A percentile compares a stretch with the other conserved stretches of the same genome.
Evolutionary conservation across 2,888 invertebrate genomes (phyloP).

Genomic region (Camptogramma bilineatum): DNA sequence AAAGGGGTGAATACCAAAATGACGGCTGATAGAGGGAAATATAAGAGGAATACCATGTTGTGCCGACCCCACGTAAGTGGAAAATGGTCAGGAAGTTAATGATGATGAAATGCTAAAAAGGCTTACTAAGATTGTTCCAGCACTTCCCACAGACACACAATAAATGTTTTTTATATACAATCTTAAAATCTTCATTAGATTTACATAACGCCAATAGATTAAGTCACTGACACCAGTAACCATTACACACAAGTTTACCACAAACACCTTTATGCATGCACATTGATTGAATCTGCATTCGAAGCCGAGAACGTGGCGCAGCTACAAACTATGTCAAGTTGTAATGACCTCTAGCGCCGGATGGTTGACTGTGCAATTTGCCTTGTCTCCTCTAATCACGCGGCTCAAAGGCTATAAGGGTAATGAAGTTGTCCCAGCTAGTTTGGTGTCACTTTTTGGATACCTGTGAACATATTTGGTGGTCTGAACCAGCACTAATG

Average conservation of each 20-base stretch:
- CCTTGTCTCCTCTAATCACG: conserved; percentile 42
- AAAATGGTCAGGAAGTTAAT: too few relatives aligned
- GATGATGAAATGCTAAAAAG: not conserved
- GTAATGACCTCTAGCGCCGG: conserved; percentile 26
- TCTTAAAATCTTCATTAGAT: not conserved
- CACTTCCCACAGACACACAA: too few relatives aligned
- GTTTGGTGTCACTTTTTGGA: conserved; percentile 13
- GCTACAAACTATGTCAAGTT: conserved; percentile 28
- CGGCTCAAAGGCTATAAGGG: conserved; percentile 33
- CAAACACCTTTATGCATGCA: not conserved
- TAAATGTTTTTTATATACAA: not conserved
- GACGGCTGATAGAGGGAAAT: too few relatives aligned
- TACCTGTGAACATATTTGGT: not conserved
- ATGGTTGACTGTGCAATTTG: conserved; percentile 35
- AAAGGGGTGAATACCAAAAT: too few relatives aligned
- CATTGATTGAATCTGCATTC: conserved; percentile 22
- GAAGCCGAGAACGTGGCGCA: conserved; percentile 8
- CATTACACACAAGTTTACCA: not conserved
- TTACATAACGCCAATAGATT: not conserved
- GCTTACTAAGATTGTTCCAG: not conserved
- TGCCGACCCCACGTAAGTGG: too few relatives aligned
- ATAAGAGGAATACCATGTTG: too few relatives aligned
- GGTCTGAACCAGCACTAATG: not conserved
- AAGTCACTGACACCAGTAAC: conserved; percentile 3
- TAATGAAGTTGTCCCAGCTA: conserved; percentile 30